Percentiles rank a stretch among this genome's conserved stretches.
Evolutionary conservation across 2,113 vertebrate genomes (phyloP).

Genomic region (Diadophis punctatus): DNA sequence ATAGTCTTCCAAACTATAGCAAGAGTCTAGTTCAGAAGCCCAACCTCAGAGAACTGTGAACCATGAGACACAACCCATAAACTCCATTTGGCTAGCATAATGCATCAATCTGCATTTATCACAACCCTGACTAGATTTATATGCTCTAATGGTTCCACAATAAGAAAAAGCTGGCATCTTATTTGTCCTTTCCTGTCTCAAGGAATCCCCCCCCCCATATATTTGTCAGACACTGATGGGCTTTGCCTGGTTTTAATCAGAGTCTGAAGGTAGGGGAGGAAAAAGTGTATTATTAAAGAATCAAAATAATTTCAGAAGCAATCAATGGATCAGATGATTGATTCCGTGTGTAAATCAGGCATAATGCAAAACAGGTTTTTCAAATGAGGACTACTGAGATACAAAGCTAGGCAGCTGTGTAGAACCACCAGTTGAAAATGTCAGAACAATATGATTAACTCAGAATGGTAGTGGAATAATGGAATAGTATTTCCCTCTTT

Average conservation of each 20-base stretch:
- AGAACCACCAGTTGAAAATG: constrained; percentile 56
- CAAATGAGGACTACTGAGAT: constrained; percentile 74
- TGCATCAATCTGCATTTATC: constrained; percentile 64
- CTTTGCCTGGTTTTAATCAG: constrained; percentile 77
- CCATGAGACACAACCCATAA: constrained; percentile 60
- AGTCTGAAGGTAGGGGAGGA: constrained; percentile 73
- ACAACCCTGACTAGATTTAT: constrained; percentile 66
- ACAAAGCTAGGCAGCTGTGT: constrained; percentile 50
- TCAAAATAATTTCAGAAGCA: constrained; percentile 86
- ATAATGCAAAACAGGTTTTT: constrained; percentile 81
- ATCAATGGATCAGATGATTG: constrained; percentile 78
- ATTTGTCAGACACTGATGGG: constrained; percentile 54
- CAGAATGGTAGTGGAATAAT: constrained; percentile 32
- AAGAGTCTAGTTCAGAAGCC: constrained; percentile 20
- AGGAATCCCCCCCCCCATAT: constrained; percentile 55
- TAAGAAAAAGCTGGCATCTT: constrained; percentile 66
- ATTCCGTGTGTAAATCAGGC: constrained; percentile 73
- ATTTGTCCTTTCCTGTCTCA: constrained; percentile 65
- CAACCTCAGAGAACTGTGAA: constrained; percentile 48
- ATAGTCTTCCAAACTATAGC: constrained; percentile 38
- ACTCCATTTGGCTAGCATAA: constrained; percentile 60
- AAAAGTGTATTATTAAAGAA: constrained; percentile 80
- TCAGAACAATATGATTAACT: constrained; percentile 35
- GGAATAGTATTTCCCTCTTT: neutral
- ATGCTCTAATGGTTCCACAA: constrained; percentile 67